Conservation (phyloP, 2,797 vertebrate species). For the Myotis planiceps region DNA sequence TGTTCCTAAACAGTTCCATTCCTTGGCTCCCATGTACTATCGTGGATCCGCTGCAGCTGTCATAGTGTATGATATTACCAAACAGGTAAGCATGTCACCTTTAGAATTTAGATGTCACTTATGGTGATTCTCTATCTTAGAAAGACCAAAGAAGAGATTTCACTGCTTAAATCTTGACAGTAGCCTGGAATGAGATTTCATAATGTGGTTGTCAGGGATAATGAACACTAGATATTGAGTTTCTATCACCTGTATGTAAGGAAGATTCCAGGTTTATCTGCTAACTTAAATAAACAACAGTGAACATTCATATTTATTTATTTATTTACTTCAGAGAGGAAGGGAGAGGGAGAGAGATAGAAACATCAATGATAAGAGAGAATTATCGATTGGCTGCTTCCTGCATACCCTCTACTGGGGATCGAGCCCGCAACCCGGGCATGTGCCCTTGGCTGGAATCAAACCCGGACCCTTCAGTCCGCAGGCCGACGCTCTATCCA, state of each 20-base stretch:
- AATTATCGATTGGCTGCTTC: no score
- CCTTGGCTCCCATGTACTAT: slow-evolving; percentile 99
- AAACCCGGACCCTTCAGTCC: no score
- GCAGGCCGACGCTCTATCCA: no score
- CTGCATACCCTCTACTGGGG: no score
- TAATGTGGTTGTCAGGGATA: background rate
- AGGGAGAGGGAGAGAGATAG: no score
- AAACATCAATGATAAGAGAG: no score
- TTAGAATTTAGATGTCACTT: no score
- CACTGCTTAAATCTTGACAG: background rate
- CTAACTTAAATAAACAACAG: background rate
- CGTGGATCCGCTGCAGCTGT: slow-evolving; percentile 97
- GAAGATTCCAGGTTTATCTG: background rate
- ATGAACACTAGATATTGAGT: background rate
- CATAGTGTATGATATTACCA: slow-evolving; percentile 99
- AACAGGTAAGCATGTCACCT: slow-evolving; percentile 90
- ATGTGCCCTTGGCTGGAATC: no score
- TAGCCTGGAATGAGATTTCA: background rate
- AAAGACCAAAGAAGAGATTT: background rate
- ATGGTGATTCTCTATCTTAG: background rate
- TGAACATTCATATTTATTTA: background rate
- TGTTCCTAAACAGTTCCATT: slow-evolving; percentile 93
- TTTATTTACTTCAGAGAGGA: background rate
- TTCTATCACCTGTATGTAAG: background rate
- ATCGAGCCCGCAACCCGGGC: no score